Evolutionary conservation across 2,797 vertebrate genomes (phyloP), one percentile per base, ranked within the genome.

Genomic region (Chanos chanos): DNA sequence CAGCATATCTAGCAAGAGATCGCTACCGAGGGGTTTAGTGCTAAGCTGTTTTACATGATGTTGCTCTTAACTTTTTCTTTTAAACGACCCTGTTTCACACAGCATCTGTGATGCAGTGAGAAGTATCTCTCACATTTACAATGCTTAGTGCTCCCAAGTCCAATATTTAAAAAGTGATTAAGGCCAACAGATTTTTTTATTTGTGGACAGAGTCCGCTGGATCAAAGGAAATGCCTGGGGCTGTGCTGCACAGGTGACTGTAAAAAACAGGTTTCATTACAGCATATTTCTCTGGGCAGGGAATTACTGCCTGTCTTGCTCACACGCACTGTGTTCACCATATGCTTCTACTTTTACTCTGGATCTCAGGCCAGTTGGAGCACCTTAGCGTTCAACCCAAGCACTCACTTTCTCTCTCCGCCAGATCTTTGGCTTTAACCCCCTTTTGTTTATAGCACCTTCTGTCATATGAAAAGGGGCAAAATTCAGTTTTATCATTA

Each of bases 221-320:
- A 85, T 86, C 77, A 84, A 87, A 86, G 83, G 1, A 28, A 65
- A 55, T 5, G 82, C 82, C 64, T 21, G 62, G 44, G 66, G 82
- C 78, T 68, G 50, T 66, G 55, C 66, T 67, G 61, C 71, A 71
- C 83, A 88, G 85, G 83, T 83, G 84, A 86, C 70, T 71, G 67
- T 65, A 61, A 84, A n/a, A 84, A 77, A 68, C 76, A 76, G 75
- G 76, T 81, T 84, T 86, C 76, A 83, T 82, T 80, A 79, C 66
- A 61, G 65, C 66, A 77, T 81, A 75, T 76, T 71, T 65, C 57
- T 59, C 51, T 47, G 49, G 60, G 50, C 68, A 59, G n/a, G 27
- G 54, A 72, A 65, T 58, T 53, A 55, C 64, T 59, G 77, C 54
- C 70, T 44, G 49, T 66, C 54, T 66, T 49, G 57, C 75, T 76